phyloP scores from a whole-genome alignment of 92 coral and sea anemone species.

The Porites lobata region DNA sequence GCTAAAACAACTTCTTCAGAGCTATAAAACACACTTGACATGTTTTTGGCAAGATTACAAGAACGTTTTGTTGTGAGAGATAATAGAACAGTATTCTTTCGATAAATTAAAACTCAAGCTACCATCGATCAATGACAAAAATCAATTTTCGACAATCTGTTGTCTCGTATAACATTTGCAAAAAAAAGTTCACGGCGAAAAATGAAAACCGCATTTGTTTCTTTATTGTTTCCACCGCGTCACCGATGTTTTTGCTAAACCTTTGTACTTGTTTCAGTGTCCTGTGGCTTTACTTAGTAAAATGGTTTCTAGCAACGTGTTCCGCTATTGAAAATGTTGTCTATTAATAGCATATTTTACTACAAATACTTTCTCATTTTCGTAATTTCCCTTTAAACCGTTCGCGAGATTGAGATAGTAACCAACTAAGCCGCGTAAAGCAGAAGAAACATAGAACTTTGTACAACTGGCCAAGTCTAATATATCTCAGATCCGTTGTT shows the following conservation, averaged over 20 bases:
- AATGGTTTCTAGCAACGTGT: conserved; percentile 24
- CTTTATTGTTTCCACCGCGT: not conserved
- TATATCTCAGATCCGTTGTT: not conserved
- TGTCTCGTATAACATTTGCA: not conserved
- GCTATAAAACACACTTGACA: conserved; percentile 29
- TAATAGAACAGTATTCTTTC: conserved; percentile 13
- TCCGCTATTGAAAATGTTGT: conserved; percentile 23
- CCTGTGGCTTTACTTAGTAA: conserved; percentile 30
- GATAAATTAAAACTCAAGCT: not conserved
- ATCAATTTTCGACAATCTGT: conserved; percentile 14
- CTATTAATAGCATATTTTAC: conserved; percentile 10
- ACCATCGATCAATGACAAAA: not conserved
- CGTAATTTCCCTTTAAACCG: not conserved
- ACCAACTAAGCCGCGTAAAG: not conserved
- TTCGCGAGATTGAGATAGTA: not conserved
- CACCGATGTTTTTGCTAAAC: not conserved
- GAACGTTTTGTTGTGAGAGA: conserved; percentile 8
- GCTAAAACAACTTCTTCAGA: conserved; percentile 1
- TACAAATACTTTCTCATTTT: not conserved
- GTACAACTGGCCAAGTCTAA: not conserved
- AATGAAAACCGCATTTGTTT: not conserved
- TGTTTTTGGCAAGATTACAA: conserved; percentile 29
- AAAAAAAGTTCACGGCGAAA: not conserved
- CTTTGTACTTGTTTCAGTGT: not conserved
- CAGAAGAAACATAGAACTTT: not conserved